These are phyloP conservation scores for Sinocyclocheilus anophthalmus DNA, from an alignment of 2,113 vertebrate genomes.

Conservation along the genomic window DNA sequence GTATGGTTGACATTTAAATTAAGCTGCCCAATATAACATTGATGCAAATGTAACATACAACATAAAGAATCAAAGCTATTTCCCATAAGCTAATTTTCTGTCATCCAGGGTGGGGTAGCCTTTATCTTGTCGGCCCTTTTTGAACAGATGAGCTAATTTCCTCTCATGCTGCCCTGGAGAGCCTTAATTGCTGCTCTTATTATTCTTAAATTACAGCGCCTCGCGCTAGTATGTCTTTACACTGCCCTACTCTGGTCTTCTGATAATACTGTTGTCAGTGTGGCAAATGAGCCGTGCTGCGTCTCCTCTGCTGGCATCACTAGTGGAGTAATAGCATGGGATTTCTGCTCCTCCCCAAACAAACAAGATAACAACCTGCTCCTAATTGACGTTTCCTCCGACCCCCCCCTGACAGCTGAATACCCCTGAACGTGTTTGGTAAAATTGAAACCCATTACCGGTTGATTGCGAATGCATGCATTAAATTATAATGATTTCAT, in stretches of 20 bases:
- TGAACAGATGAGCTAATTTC: slow-evolving; percentile 58
- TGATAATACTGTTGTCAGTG: slow-evolving; percentile 60
- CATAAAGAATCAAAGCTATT: slow-evolving; percentile 52
- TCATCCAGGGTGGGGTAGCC: slow-evolving; percentile 45
- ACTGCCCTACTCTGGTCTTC: slow-evolving; percentile 55
- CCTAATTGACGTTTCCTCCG: slow-evolving; percentile 57
- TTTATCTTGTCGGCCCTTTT: slow-evolving; percentile 54
- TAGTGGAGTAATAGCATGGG: slow-evolving; percentile 63
- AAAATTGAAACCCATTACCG: slow-evolving; percentile 55
- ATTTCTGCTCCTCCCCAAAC: slow-evolving; percentile 62
- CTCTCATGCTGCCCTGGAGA: slow-evolving; percentile 62
- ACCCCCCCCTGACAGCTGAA: slow-evolving; percentile 51
- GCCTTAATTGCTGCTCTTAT: slow-evolving; percentile 68
- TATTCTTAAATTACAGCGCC: slow-evolving; percentile 65
- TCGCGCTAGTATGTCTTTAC: slow-evolving; percentile 52
- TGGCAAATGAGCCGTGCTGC: slow-evolving; percentile 64
- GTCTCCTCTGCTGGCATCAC: slow-evolving; percentile 62
- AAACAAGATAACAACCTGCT: slow-evolving; percentile 68
- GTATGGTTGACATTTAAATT: not conserved
- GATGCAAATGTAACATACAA: not conserved
- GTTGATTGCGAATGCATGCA: slow-evolving; percentile 57
- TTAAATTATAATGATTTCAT: slow-evolving; percentile 26
- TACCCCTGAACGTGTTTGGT: slow-evolving; percentile 49
- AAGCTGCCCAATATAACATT: not conserved
- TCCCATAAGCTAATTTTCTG: slow-evolving; percentile 57